Conservation (phyloP, 2,113 vertebrate species). For the Urocynchramus pylzowi region DNA sequence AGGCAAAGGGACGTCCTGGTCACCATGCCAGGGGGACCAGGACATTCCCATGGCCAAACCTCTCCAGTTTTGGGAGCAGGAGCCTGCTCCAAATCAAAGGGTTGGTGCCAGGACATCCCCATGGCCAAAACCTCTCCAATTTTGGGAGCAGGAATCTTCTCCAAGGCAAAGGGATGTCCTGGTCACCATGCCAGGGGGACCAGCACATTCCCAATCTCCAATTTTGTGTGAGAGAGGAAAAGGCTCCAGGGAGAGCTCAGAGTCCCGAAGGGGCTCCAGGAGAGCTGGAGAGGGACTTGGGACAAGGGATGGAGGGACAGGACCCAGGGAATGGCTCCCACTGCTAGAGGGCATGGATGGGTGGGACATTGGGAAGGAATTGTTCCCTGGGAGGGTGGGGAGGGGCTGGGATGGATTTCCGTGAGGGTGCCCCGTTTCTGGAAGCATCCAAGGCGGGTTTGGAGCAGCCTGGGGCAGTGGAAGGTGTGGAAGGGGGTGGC, state of each 20-base stretch:
- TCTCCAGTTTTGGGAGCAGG: background rate
- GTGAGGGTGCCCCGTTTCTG: background rate
- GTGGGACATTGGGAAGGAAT: background rate
- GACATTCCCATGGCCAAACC: background rate
- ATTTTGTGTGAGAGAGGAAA: background rate
- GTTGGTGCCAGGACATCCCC: background rate
- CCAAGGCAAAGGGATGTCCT: too few species aligned
- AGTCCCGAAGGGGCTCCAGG: background rate
- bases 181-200: too few species aligned
- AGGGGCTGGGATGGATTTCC: background rate
- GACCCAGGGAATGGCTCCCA: background rate
- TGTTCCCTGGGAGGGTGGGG: rapidly evolving
- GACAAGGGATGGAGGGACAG: background rate
- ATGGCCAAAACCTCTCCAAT: background rate
- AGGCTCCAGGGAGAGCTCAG: background rate
- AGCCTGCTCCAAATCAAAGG: background rate
- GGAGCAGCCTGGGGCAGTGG: rapidly evolving
- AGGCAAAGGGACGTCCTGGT: too few species aligned
- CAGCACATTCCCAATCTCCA: background rate
- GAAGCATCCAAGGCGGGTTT: background rate
- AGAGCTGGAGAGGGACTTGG: background rate
- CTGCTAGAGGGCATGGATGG: rapidly evolving
- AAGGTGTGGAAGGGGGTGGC: background rate
- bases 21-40: too few species aligned
- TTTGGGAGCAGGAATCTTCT: background rate